Base-by-base conservation (phyloP, 2,113 vertebrate genomes). In the Opisthocomus hoazin region DNA sequence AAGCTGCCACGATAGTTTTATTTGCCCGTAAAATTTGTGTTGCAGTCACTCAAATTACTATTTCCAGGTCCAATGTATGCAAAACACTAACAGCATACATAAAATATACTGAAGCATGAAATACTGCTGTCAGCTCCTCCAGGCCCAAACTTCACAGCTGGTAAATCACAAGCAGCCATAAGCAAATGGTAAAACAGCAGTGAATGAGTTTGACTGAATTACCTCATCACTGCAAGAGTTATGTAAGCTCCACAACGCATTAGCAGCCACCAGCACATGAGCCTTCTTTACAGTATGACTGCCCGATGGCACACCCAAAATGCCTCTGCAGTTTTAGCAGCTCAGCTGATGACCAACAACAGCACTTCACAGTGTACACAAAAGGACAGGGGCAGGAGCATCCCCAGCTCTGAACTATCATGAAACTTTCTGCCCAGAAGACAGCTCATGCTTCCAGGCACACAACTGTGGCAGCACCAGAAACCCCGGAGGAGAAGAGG, bases 391-490 rank as follows among this genome's bases (percentile, higher is more conserved):
- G 2, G 24, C 26, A 92, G 74, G 36, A 57, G 30, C 20, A 68
- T 36, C 37, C 53, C 12, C 45, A 65, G 2, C 11, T 87, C 60
- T 70, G 51, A 86, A 8, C 20, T 45, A 29, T 4, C 39, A 22
- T 2, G 5, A 48, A 26, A 37, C 14, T 30, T 87, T 54, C 37
- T 51, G 18, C 51, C 23, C 43, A 53, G 56, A 69, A 75, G 22
- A 54, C 0, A 0, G 51, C 22, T 74, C 22, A 36, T 5, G 41
- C 16, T 41, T 66, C 19, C n/a, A 58, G 37, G 51, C 43, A 63
- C 34, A 46, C 27, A 82, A 9, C 1, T 10, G 29, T 3, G 22
- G 11, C 46, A 87, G 43, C 50, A 51, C 32, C 34, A 63, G 17
- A 48, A 50, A 39, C 21, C 13, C 21, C 11, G 16, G 19, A 90